Conservation (phyloP, 2,113 vertebrate genomes). For the Fulica atra region DNA sequence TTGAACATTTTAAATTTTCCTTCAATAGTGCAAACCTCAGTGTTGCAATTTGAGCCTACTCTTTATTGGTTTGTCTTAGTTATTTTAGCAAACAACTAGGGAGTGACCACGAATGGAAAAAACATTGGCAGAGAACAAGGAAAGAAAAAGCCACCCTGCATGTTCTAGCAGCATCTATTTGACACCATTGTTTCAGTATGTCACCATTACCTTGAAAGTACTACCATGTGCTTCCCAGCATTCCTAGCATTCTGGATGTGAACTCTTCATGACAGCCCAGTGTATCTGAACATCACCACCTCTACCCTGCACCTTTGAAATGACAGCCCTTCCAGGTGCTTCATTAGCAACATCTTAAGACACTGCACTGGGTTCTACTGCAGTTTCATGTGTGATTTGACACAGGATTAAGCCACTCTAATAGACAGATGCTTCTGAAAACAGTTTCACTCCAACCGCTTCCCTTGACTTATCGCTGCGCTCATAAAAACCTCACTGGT, state of each 20-base stretch:
- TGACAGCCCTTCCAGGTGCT: neutral
- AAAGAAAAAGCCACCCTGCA: neutral
- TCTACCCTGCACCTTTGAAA: neutral
- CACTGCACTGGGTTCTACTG: neutral
- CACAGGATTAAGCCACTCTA: neutral
- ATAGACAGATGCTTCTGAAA: neutral
- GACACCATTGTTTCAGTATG: fast-evolving
- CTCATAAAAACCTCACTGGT: neutral
- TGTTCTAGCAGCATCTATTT: neutral
- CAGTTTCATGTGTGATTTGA: neutral
- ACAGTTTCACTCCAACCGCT: neutral
- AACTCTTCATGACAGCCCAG: neutral
- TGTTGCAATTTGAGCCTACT: neutral
- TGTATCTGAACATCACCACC: neutral
- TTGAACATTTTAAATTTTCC: neutral
- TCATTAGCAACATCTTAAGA: neutral
- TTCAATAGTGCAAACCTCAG: neutral
- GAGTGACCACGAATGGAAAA: neutral
- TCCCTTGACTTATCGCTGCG: neutral
- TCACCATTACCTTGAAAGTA: neutral
- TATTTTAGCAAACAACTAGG: neutral
- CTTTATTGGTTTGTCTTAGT: neutral
- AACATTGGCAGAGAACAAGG: neutral
- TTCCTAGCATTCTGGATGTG: no score
- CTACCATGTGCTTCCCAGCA: neutral